These are phyloP conservation scores for Hyperoplus lanceolatus DNA, from an alignment of 2,797 vertebrate genomes.

Conservation along the genomic window DNA sequence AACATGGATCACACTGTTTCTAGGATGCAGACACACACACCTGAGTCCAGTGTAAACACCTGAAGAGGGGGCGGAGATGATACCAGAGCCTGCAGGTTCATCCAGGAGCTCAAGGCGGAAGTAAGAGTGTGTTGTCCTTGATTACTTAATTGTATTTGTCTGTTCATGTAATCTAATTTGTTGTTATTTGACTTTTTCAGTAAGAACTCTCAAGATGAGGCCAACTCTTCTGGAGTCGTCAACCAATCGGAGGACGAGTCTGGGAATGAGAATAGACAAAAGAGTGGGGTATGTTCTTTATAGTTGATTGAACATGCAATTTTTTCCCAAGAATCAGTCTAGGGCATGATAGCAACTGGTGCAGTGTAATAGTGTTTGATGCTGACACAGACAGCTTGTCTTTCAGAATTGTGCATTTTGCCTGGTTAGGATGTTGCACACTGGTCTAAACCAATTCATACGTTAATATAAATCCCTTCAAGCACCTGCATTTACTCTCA, in stretches of 20 bases:
- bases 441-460: neutral
- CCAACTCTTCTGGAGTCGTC: slow-evolving; percentile 74
- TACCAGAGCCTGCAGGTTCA: slow-evolving; percentile 83
- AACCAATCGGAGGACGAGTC: slow-evolving; percentile 79
- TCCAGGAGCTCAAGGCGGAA: slow-evolving; percentile 79
- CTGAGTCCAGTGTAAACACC: slow-evolving; percentile 72
- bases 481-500: neutral
- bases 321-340: neutral
- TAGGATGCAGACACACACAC: slow-evolving; percentile 52
- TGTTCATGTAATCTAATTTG: neutral
- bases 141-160: neutral
- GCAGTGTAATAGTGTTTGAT: no score
- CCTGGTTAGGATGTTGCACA: neutral
- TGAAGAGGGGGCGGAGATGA: slow-evolving; percentile 86
- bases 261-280: slow-evolving; percentile 85
- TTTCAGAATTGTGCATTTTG: neutral
- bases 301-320: neutral
- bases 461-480: neutral
- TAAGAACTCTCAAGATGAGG: slow-evolving; percentile 67
- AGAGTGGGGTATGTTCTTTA: slow-evolving; percentile 76
- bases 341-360: neutral
- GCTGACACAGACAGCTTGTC: neutral
- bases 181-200: slow-evolving; percentile 60
- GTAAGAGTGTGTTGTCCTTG: slow-evolving; percentile 75
- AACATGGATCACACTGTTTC: neutral